A percentile compares a stretch with the other conserved stretches of the same genome.
Conservation (phyloP, 2,888 invertebrate genomes). For the Tineola bisselliella region DNA sequence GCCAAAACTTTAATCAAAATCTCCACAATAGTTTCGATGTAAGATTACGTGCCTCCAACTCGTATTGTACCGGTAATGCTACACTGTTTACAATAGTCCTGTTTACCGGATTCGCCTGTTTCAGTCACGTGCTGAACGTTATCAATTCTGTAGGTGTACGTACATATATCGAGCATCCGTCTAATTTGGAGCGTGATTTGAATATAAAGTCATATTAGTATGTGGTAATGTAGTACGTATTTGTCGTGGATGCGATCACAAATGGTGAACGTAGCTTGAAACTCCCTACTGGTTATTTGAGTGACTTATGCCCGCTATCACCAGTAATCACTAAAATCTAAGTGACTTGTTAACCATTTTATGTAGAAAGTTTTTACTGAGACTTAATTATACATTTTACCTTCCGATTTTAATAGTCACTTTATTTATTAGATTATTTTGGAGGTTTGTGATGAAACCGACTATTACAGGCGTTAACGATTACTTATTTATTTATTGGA, state of each 20-base stretch:
- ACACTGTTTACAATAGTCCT: background rate
- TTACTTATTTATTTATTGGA: no score
- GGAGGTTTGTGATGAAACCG: no score
- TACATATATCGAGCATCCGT: constrained; percentile 6
- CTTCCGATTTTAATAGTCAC: no score
- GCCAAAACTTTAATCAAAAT: constrained; percentile 3
- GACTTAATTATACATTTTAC: no score
- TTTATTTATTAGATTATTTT: no score
- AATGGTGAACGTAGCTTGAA: background rate
- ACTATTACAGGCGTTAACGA: no score
- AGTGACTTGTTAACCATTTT: no score
- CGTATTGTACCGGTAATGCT: background rate
- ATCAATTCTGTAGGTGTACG: constrained; percentile 1
- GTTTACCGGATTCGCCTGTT: background rate
- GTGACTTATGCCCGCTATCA: no score
- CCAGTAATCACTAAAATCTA: no score
- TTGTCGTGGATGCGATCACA: background rate
- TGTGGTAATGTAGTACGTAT: background rate
- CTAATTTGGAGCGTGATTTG: constrained; percentile 4
- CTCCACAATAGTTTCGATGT: background rate
- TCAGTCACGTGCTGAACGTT: background rate
- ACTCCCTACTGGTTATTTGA: background rate
- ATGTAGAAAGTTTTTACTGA: no score
- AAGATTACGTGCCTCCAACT: background rate
- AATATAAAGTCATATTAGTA: background rate